Percentiles rank a stretch among this genome's conserved stretches.
These are phyloP conservation scores for Huso huso DNA, from an alignment of 2,797 vertebrate genomes.

Conservation along the genomic window DNA sequence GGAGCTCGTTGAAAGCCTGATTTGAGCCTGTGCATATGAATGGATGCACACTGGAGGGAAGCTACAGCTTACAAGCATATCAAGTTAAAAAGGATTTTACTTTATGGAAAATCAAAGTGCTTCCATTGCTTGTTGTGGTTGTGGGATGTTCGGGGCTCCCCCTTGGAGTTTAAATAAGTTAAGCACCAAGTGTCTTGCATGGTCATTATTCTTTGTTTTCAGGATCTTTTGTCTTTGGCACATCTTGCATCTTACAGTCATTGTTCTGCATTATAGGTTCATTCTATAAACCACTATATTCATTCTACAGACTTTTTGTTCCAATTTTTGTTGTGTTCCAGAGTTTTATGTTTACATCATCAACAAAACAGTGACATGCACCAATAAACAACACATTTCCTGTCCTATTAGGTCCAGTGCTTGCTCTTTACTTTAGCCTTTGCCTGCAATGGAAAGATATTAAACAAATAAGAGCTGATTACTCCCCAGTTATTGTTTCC, in stretches of 20 bases:
- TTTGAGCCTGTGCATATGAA: slow-evolving; percentile 58
- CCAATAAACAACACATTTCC: slow-evolving; percentile 56
- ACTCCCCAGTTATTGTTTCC: background rate
- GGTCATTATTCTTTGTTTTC: too few species aligned
- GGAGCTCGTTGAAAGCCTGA: slow-evolving; percentile 58
- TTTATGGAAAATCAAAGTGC: slow-evolving; percentile 44
- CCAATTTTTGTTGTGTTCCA: background rate
- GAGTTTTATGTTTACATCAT: slow-evolving; percentile 45
- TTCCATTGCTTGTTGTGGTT: slow-evolving; percentile 37
- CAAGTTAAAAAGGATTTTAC: slow-evolving; percentile 61
- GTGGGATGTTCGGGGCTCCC: slow-evolving; percentile 31
- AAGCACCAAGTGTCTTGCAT: too few species aligned
- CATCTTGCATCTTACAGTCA: background rate
- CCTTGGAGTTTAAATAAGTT: background rate
- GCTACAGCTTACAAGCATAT: slow-evolving; percentile 63
- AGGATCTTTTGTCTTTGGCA: too few species aligned
- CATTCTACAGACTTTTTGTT: slow-evolving; percentile 1
- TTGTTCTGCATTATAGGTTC: slow-evolving; percentile 10
- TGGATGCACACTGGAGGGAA: slow-evolving; percentile 35
- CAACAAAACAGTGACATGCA: slow-evolving; percentile 50
- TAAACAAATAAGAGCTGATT: too few species aligned
- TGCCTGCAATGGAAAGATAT: too few species aligned
- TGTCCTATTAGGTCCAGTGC: slow-evolving; percentile 29
- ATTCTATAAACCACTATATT: slow-evolving; percentile 15
- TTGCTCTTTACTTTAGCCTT: background rate